Evolutionary conservation across 2,113 vertebrate species (phyloP).

Genomic region (Tamias sibiricus): DNA sequence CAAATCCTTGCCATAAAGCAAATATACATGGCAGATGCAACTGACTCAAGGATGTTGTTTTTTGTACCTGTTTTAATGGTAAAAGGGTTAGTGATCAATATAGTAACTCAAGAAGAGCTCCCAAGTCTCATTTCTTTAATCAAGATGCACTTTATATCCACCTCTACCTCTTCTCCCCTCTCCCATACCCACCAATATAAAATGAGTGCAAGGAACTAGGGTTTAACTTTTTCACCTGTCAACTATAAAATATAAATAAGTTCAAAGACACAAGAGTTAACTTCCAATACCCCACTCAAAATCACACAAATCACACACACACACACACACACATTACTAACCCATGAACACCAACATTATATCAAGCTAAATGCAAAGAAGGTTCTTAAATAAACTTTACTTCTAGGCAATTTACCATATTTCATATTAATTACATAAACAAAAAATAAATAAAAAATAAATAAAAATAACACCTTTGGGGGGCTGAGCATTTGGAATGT

Average conservation of each 20-base stretch:
- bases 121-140: not conserved
- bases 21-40: constrained; percentile 11
- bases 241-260: constrained; percentile 17
- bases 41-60: not conserved
- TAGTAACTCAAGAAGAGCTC: not conserved
- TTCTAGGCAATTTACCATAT: constrained; percentile 66
- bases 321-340: not conserved
- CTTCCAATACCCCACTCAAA: not conserved
- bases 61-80: constrained; percentile 67
- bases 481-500: constrained; percentile 99
- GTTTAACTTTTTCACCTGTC: not conserved
- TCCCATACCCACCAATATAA: not conserved
- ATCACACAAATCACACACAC: not conserved
- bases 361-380: constrained; percentile 72
- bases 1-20: not conserved
- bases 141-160: not conserved
- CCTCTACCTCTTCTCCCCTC: not conserved
- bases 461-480: constrained; percentile 97
- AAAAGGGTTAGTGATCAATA: constrained; percentile 51
- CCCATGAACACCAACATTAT: not conserved
- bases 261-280: not conserved
- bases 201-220: not conserved
- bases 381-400: constrained; percentile 60
- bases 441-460: constrained; percentile 87
- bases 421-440: constrained; percentile 78